Evolutionary conservation across 2,113 vertebrate species (phyloP).

Genomic region (Indicator maculatus): DNA sequence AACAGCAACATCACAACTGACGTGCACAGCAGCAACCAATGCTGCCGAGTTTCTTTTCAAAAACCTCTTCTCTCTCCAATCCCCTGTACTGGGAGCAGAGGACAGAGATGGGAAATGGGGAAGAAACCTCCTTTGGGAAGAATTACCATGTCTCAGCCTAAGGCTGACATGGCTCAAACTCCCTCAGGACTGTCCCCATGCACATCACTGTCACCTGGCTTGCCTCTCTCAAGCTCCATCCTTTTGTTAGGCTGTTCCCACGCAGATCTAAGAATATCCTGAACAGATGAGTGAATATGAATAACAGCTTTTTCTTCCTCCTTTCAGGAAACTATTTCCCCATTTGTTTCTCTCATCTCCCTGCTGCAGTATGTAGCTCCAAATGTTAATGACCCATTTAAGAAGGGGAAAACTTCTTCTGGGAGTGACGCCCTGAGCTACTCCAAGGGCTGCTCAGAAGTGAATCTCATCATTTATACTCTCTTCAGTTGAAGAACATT

Average conservation of each 20-base stretch:
- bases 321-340: constrained; percentile 37
- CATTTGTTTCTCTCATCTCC: constrained; percentile 15
- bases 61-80: neutral
- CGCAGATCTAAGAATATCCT: constrained; percentile 45
- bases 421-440: neutral
- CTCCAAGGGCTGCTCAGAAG: neutral
- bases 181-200: neutral
- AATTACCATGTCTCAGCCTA: neutral
- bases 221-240: neutral
- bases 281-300: neutral
- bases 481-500: neutral
- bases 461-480: neutral
- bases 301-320: constrained; percentile 26
- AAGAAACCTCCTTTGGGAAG: neutral
- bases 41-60: neutral
- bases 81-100: neutral
- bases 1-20: neutral
- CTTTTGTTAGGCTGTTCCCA: constrained; percentile 50
- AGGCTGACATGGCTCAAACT: neutral
- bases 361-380: neutral
- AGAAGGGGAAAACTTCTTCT: neutral
- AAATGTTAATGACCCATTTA: neutral
- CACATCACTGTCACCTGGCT: constrained; percentile 16
- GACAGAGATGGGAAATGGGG: neutral
- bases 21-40: neutral